A percentile compares a stretch with the other conserved stretches of the same genome.
These are phyloP conservation scores for Marmota flaviventris DNA, from an alignment of 2,113 vertebrate genomes.

Conservation along the genomic window DNA sequence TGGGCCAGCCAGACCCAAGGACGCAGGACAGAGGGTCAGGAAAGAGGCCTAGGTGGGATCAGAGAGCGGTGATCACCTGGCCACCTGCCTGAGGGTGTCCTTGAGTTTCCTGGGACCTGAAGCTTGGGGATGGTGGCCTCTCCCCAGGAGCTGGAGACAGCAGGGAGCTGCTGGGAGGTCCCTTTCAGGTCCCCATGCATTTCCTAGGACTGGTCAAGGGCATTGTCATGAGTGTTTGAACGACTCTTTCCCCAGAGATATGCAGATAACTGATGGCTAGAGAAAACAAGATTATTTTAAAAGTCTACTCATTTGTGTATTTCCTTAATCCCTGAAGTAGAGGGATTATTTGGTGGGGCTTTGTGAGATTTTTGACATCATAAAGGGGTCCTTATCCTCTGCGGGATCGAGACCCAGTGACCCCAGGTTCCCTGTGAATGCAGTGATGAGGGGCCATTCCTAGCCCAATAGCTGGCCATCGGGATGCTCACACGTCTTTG, in stretches of 20 bases:
- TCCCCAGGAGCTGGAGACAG: background rate
- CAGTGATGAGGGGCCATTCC: accelerated
- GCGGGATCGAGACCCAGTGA: background rate
- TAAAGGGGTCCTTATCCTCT: background rate
- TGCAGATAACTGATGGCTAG: background rate
- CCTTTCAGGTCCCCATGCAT: background rate
- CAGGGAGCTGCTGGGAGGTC: accelerated
- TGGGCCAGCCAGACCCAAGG: background rate
- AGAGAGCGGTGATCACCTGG: too few species aligned
- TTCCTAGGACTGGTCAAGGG: background rate
- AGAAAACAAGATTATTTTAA: background rate
- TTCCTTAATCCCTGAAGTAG: background rate
- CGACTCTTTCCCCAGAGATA: background rate
- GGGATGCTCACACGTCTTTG: background rate
- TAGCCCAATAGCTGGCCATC: background rate
- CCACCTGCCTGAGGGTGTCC: background rate
- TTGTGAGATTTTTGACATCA: background rate
- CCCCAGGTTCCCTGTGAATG: accelerated
- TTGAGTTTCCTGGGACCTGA: background rate
- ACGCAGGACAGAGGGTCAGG: background rate
- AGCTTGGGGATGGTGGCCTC: background rate
- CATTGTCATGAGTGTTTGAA: background rate
- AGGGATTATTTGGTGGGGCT: background rate
- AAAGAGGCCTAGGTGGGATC: background rate
- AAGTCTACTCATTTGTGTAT: background rate